A percentile compares a stretch with the other conserved stretches of the same genome.
Conservation (phyloP, 1,140 invertebrate genomes). For the Leguminivora glycinivorella region DNA sequence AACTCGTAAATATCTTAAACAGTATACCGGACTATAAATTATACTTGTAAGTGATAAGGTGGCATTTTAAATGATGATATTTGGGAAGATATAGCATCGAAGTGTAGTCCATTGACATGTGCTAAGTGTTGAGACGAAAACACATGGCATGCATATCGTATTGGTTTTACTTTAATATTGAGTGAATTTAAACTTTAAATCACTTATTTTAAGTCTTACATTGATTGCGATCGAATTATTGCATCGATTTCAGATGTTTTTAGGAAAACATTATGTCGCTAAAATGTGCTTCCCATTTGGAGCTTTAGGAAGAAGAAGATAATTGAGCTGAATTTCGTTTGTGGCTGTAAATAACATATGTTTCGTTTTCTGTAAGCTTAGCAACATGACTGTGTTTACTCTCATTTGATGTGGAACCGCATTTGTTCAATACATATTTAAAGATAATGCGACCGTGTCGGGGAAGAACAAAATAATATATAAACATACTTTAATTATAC, state of each 20-base stretch:
- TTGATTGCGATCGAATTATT: neutral
- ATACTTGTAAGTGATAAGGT: neutral
- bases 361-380: neutral
- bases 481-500: neutral
- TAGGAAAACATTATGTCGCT: neutral
- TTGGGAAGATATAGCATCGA: neutral
- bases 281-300: neutral
- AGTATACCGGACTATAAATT: neutral
- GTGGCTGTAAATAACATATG: neutral
- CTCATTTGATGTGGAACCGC: neutral
- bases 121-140: neutral
- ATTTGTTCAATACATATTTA: neutral
- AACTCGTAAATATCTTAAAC: neutral
- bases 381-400: neutral
- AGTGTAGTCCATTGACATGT: neutral
- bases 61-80: neutral
- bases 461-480: neutral
- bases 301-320: neutral
- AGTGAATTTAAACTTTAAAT: neutral
- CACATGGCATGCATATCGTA: neutral
- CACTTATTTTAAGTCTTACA: neutral
- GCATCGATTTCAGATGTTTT: neutral
- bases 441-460: neutral
- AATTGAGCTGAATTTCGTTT: neutral
- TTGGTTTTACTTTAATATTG: neutral